Base-by-base conservation (phyloP, 2,113 vertebrate genomes). In the Potamarius usumacintae region DNA sequence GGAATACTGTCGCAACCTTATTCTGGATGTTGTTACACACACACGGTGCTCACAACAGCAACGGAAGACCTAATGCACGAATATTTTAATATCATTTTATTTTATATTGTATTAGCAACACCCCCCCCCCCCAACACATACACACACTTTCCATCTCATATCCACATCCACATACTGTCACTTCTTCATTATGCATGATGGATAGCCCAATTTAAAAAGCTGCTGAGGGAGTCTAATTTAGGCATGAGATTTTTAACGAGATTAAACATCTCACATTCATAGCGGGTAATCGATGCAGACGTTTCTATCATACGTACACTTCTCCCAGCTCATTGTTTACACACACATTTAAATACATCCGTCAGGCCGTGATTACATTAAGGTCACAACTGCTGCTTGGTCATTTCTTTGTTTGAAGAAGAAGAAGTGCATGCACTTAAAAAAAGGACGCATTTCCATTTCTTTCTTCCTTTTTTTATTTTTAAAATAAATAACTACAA, bases 171-270 rank as follows among this genome's bases (percentile, higher is more conserved):
- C 87, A 42, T 86, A 87, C 78, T 90, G 89, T 91, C 91, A 87
- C 88, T 86, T 82, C 86, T 86, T 97, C 96, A 97, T 97, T 96
- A 96, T 96, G 96, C 96, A 97, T 96, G 96, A 97, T 96, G 96
- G 96, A 97, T 97, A 95, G 95, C 91, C 94, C 95, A 96, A 97
- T 97, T 97, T 97, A 96, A 96, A 97, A 95, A 91, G 90, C 92
- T 94, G 93, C 96, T 94, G 92, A 96, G 96, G 96, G 96, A 97
- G 97, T 97, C 95, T 96, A 97, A 97, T 97, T 97, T 96, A 94
- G 95, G 95, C 94, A 96, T 94, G 95, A 96, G 96, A 96, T 97
- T 97, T 96, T 90, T 91, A 92, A 91, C 86, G 90, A 90, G 88
- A 90, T 88, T 90, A 91, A 89, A 83, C 89, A 89, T 89, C 88